phyloP scores from a whole-genome alignment of 2,113 vertebrate genomes.

The Tiliqua scincoides region DNA sequence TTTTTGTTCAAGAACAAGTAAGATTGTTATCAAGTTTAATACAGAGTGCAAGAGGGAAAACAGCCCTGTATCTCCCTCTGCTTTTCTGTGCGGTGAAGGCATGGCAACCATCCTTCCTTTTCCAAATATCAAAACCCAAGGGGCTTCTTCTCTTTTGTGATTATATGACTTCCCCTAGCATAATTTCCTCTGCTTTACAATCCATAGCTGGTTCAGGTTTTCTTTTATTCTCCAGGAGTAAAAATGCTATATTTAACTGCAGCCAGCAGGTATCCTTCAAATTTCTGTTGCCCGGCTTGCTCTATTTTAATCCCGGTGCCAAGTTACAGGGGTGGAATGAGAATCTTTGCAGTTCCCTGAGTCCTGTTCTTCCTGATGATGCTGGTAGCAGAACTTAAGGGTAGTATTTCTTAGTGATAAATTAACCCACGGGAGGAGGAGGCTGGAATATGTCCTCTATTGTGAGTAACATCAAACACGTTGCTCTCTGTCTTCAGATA shows the following conservation, averaged over 20 bases:
- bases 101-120: neutral
- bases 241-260: neutral
- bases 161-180: neutral
- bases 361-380: neutral
- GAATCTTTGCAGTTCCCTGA: neutral
- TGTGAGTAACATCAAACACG: neutral
- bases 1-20: no score
- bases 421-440: neutral
- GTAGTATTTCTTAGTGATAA: neutral
- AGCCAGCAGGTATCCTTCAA: neutral
- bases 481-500: conserved; percentile 5
- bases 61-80: neutral
- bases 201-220: neutral
- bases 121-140: neutral
- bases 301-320: neutral
- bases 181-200: neutral
- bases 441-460: neutral
- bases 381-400: no score
- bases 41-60: no score
- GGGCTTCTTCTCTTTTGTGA: neutral
- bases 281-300: neutral
- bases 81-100: neutral
- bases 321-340: neutral
- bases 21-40: no score
- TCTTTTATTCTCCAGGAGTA: neutral